Base-by-base conservation (phyloP, 2,797 vertebrate species). In the Varecia variegata region DNA sequence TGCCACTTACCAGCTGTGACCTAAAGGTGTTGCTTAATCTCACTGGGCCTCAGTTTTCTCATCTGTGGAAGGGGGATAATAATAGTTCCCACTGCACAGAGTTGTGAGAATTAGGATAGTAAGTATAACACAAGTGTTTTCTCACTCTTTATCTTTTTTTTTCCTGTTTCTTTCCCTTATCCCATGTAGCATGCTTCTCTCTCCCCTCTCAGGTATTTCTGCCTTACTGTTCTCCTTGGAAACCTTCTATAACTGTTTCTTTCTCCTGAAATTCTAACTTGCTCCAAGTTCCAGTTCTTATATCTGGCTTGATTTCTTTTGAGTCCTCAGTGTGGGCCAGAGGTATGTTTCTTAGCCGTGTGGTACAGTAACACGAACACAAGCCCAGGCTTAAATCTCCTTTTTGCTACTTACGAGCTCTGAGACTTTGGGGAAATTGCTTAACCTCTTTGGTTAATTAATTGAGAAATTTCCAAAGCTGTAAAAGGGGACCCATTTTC, bases 391-490 rank as follows among this genome's bases (percentile, higher is more conserved):
- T 86, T 74, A 40, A 15, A 21, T 94, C 35, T 77, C 25, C 30
- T 62, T 89, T 68, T 38, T 84, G 84, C 52, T 17, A 27, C 32
- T 82, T 94, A 82, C 5, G 23, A 65, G 23, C 58, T 87, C 71
- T 60, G 80, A 60, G 45, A 81, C 40, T 62, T 54, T 32, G 32
- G n/a, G 4, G 23, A 50, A 82, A 65, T 76, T 17, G 47, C 70
- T 83, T 83, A 47, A 52, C 35, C 3, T 81, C 56, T 96, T 73
- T 73, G 13, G n/a, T 79, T 73, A 90, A 93, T 70, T 83, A 76
- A 58, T 45, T 25, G 45, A 88, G 89, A 88, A 93, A 65, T 90
- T 89, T 93, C 56, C 50, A 62, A 86, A 90, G 79, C 40, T 95
- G 35, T 92, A 38, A 90, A 93, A 77, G 80, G 56, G 76, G 80